Conservation (phyloP, 1,140 invertebrate genomes). For the Tetramorium parvispinum region DNA sequence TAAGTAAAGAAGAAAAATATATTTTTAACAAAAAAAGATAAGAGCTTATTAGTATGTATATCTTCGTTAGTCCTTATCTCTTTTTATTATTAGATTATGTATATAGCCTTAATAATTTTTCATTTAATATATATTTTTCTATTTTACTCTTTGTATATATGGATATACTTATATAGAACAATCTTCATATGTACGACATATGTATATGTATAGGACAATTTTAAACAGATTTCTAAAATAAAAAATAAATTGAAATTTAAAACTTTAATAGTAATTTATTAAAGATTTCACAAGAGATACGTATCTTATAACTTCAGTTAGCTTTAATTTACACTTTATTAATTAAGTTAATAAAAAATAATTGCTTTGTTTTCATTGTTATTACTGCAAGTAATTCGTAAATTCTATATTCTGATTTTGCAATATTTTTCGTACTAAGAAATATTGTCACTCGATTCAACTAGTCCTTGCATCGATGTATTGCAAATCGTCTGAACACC, state of each 20-base stretch:
- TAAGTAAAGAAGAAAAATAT: background rate
- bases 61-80: too few relatives aligned
- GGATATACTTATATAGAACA: background rate
- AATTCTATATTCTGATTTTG: background rate
- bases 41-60: too few relatives aligned
- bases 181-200: too few relatives aligned
- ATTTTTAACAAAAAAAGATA: too few relatives aligned
- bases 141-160: background rate
- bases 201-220: background rate
- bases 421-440: background rate
- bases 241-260: background rate
- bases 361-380: background rate
- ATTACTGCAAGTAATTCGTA: background rate
- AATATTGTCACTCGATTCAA: background rate
- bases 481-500: background rate
- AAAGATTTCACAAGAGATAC: background rate
- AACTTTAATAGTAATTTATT: constrained; percentile 35
- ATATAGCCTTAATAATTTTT: too few relatives aligned
- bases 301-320: background rate
- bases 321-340: background rate
- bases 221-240: background rate
- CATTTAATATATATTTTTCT: background rate
- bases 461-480: constrained; percentile 18
- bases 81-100: too few relatives aligned
- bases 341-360: background rate